phyloP scores from a whole-genome alignment of 2,888 invertebrate genomes.

The Chrysolina haemoptera region DNA sequence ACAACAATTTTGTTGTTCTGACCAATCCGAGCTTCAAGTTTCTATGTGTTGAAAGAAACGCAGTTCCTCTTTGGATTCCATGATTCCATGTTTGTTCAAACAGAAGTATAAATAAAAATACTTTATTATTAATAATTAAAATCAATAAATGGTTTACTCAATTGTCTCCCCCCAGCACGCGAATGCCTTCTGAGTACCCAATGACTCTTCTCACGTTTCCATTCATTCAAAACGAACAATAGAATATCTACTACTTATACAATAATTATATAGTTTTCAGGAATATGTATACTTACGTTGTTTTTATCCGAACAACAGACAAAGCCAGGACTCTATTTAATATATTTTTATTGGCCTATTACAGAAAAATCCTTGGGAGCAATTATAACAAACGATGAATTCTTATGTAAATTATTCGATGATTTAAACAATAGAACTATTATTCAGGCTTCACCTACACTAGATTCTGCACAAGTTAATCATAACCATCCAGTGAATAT shows the following conservation, averaged over 20 bases:
- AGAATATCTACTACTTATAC: background rate
- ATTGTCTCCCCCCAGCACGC: too few relatives aligned
- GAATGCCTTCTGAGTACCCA: background rate
- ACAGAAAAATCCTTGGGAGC: slow-evolving; percentile 5
- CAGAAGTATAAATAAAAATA: too few relatives aligned
- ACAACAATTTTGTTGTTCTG: too few relatives aligned
- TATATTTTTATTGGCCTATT: slow-evolving; percentile 5
- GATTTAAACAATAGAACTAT: background rate
- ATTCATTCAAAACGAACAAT: background rate
- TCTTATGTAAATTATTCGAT: background rate
- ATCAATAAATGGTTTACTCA: too few relatives aligned
- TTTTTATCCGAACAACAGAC: background rate
- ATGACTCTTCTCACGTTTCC: background rate
- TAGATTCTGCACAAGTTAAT: background rate
- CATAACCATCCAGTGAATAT: too few relatives aligned
- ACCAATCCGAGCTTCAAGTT: too few relatives aligned
- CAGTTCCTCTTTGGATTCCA: too few relatives aligned
- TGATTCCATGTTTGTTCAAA: too few relatives aligned
- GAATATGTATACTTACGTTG: background rate
- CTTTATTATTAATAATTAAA: too few relatives aligned
- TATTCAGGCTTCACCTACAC: slow-evolving; percentile 11
- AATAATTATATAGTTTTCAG: background rate
- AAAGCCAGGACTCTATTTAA: slow-evolving; percentile 12
- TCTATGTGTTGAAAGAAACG: too few relatives aligned
- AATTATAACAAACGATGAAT: slow-evolving; percentile 17